Percentiles rank a stretch among this genome's conserved stretches.
These are phyloP conservation scores for Artibeus lituratus DNA, from an alignment of 2,797 vertebrate genomes.

Conservation along the genomic window DNA sequence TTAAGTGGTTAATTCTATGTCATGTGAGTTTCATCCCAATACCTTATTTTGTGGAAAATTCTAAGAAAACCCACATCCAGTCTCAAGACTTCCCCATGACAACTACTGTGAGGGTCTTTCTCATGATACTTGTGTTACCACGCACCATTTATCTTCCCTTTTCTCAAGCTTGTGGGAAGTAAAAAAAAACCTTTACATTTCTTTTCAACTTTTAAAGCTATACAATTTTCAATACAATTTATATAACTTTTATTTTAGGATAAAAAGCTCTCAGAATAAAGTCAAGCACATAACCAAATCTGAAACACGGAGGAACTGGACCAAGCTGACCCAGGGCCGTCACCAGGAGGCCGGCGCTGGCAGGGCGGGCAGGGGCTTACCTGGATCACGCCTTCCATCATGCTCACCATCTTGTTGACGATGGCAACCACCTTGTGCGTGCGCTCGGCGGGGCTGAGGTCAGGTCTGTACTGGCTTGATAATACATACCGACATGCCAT, in stretches of 20 bases:
- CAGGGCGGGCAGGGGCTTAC: constrained; percentile 81
- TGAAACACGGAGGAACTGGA: neutral
- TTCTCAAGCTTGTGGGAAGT: neutral
- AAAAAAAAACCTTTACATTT: neutral
- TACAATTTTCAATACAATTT: neutral
- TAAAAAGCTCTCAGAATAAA: neutral
- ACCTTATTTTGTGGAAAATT: neutral
- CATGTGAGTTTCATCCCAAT: neutral
- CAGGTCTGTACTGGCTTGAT: constrained; percentile 92
- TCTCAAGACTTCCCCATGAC: neutral
- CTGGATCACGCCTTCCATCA: constrained; percentile 99
- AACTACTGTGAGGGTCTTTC: neutral
- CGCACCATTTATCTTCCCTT: neutral
- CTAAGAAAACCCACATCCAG: neutral
- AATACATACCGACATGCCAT: constrained; percentile 97
- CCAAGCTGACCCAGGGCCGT: fast-evolving
- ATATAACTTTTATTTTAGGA: neutral
- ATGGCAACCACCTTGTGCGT: constrained; percentile 96
- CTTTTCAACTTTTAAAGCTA: neutral
- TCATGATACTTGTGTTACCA: neutral
- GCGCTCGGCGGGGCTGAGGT: constrained; percentile 92
- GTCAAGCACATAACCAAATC: neutral
- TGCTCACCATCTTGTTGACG: constrained; percentile 99
- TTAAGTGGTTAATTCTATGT: neutral
- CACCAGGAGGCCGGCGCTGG: neutral